These are phyloP conservation scores for Euclidia mi DNA, from an alignment of 2,888 invertebrate species.

Conservation along the genomic window DNA sequence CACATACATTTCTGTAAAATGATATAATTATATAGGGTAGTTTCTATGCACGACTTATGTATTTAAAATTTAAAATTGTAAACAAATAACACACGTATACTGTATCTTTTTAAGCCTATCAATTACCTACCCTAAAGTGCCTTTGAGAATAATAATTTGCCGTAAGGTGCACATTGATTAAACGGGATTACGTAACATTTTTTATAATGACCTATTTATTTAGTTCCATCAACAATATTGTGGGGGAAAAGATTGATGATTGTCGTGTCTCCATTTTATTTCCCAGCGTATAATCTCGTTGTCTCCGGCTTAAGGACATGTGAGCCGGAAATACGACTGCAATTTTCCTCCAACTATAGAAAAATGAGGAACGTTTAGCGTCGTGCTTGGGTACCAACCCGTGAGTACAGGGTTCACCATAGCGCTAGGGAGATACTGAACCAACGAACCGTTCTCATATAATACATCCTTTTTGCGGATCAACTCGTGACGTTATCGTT, in stretches of 20 bases:
- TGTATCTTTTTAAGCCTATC: no score
- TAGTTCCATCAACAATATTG: constrained; percentile 67
- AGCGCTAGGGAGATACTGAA: constrained; percentile 57
- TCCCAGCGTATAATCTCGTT: constrained; percentile 87
- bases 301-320: constrained; percentile 88
- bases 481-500: constrained; percentile 49
- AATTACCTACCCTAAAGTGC: neutral
- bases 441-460: constrained; percentile 63
- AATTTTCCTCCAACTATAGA: constrained; percentile 88
- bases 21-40: no score
- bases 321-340: constrained; percentile 88
- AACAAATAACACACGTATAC: no score
- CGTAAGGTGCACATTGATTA: neutral
- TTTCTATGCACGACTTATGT: no score
- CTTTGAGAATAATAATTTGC: neutral
- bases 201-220: constrained; percentile 63
- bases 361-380: constrained; percentile 86
- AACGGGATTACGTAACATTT: constrained; percentile 24
- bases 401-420: constrained; percentile 63
- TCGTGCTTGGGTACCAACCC: constrained; percentile 77
- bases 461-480: constrained; percentile 62
- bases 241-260: constrained; percentile 81
- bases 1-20: no score
- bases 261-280: constrained; percentile 86
- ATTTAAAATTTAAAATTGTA: no score